These are phyloP conservation scores for Tapera naevia DNA, from an alignment of 2,797 vertebrate species.

Conservation along the genomic window DNA sequence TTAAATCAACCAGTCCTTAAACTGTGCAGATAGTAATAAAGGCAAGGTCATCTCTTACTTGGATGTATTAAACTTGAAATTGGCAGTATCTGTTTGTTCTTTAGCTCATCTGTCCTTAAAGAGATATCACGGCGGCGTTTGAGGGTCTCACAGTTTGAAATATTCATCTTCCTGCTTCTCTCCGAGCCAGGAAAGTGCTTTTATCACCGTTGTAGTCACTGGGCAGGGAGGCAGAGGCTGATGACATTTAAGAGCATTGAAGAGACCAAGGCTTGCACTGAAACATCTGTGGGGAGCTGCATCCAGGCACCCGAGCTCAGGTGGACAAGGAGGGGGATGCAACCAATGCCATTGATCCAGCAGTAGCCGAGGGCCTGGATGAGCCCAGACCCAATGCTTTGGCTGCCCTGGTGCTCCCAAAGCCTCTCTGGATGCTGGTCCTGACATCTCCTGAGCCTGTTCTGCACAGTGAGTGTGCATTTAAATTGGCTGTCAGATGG, in stretches of 20 bases:
- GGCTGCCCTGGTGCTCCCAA: fast-evolving
- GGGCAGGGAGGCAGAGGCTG: background rate
- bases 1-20: background rate
- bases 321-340: no score
- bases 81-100: background rate
- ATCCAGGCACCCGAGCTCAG: fast-evolving
- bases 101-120: background rate
- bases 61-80: background rate
- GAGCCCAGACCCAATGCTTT: fast-evolving
- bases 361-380: fast-evolving
- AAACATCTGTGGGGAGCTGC: fast-evolving
- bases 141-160: background rate
- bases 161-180: background rate
- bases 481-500: no score
- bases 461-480: no score
- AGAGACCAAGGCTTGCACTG: fast-evolving
- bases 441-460: fast-evolving
- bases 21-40: background rate
- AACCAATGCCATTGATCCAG: fast-evolving
- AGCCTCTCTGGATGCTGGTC: background rate
- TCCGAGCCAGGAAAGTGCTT: background rate
- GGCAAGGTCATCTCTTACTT: background rate
- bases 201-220: background rate
- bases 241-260: fast-evolving
- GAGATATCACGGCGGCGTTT: fast-evolving